Base-by-base conservation (phyloP, 2,113 vertebrate genomes). In the Sinocyclocheilus anshuiensis region DNA sequence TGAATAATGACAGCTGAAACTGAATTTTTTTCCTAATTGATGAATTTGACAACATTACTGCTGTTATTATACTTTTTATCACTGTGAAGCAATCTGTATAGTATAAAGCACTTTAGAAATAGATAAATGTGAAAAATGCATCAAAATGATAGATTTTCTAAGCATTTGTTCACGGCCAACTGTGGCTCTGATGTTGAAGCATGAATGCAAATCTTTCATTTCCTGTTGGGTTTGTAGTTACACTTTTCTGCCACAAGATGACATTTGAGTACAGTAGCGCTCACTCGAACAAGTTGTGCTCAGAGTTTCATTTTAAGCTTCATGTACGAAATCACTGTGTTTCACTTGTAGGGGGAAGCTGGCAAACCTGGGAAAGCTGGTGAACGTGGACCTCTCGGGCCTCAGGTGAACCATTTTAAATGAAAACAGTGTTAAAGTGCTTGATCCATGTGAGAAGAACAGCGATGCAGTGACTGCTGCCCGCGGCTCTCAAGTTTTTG, bases 281-380 rank as follows among this genome's bases (percentile, higher is more conserved):
- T 26, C 29, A 33, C 29, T 33, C 29, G 29, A 33, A 33, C 29
- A 33, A 2, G 29, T 33, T 33, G 29, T 33, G 74, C 48, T 24
- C 5, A 1, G 18, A 82, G 4, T 24, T 69, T 74, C 53, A 71
- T 26, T 6, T 26, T 0, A 65, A 16, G 67, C 20, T 74, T 77
- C 75, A 81, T 65, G 29, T 33, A 33, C 29, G n/a, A 87, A 26
- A 65, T 81, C 13, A 9, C 57, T 63, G 22, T 42, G 83, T 48
- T 22, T 55, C 13, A 80, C 20, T 82, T n/a, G 10, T 87, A 96
- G 96, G 96, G 96, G 0, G 95, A 96, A 92, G 87, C 95, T 4
- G 96, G 96, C 2, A 96, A 96, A 88, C 92, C 96, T 0, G 96
- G 96, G 9, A 96, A 96, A 88, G 26, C 94, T 8, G 96, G 96